Evolutionary conservation across 2,797 vertebrate genomes (phyloP).

Genomic region (Pipistrellus pygmaeus): DNA sequence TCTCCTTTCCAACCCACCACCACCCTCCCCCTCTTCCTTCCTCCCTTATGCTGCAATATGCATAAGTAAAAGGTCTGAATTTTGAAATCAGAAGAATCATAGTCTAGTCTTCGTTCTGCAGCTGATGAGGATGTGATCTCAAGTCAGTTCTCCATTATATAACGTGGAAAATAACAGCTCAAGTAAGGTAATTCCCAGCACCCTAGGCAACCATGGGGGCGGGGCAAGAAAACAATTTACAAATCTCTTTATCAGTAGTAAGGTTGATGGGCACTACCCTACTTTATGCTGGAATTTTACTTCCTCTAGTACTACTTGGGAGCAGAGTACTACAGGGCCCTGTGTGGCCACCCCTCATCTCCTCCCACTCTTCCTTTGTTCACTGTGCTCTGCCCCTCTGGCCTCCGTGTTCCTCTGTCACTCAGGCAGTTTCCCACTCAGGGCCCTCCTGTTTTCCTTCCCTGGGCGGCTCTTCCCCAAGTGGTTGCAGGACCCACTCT

Average conservation of each 20-base stretch:
- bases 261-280: neutral
- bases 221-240: neutral
- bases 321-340: neutral
- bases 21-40: neutral
- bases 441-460: neutral
- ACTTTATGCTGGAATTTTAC: neutral
- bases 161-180: neutral
- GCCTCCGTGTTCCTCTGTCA: neutral
- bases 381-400: neutral
- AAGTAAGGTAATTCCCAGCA: neutral
- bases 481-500: too few species aligned
- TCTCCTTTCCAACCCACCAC: slow-evolving; percentile 7
- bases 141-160: neutral
- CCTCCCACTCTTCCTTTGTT: neutral
- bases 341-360: neutral
- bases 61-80: neutral
- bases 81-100: neutral
- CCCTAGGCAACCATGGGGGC: neutral
- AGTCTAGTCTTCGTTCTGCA: neutral
- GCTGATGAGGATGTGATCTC: neutral
- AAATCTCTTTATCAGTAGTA: neutral
- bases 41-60: neutral
- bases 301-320: neutral
- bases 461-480: neutral
- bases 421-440: too few species aligned